phyloP scores from a whole-genome alignment of 1,140 invertebrate species.

The Ruditapes philippinarum region DNA sequence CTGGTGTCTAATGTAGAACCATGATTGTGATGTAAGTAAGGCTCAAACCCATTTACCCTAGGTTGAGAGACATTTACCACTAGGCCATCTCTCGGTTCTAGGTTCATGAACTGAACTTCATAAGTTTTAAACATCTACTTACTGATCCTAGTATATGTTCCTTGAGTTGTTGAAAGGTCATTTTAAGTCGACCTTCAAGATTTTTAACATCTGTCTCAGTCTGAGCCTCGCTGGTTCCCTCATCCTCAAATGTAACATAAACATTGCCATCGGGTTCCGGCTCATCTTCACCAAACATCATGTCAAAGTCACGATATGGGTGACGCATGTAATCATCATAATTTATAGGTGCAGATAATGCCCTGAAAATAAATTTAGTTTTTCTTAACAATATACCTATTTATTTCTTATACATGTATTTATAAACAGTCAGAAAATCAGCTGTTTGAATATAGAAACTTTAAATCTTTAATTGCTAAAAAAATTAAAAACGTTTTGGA shows the following conservation, averaged over 20 bases:
- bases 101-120: too few relatives aligned
- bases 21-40: too few relatives aligned
- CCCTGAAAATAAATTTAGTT: conserved; percentile 70
- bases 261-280: conserved; percentile 77
- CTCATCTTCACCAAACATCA: conserved; percentile 80
- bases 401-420: too few relatives aligned
- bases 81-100: too few relatives aligned
- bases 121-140: conserved; percentile 56
- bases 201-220: conserved; percentile 85
- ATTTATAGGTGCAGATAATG: conserved; percentile 83
- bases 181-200: conserved; percentile 84
- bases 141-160: conserved; percentile 83
- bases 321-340: conserved; percentile 82
- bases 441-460: too few relatives aligned
- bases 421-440: too few relatives aligned
- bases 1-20: too few relatives aligned
- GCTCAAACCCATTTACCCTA: too few relatives aligned
- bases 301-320: conserved; percentile 81
- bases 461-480: too few relatives aligned
- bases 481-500: too few relatives aligned
- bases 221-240: conserved; percentile 82
- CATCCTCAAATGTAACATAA: conserved; percentile 84
- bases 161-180: conserved; percentile 85
- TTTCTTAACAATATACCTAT: background rate
- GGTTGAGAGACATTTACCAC: too few relatives aligned